Base-by-base conservation (phyloP, 35 echinoderm and acorn worm genomes). In the Ophioderma brevispina region DNA sequence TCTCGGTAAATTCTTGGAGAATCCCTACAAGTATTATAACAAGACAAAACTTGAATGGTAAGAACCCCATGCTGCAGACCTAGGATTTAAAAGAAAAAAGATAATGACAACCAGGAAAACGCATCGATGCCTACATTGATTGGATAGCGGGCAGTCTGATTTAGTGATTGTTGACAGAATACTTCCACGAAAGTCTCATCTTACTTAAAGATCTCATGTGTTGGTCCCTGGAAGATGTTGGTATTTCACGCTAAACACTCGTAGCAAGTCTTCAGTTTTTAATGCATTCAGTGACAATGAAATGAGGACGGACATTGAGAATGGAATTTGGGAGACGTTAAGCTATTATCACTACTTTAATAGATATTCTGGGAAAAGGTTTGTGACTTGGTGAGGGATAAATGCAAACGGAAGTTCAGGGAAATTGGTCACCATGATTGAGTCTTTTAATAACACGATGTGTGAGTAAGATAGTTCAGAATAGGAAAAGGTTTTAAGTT, bases 201-300 rank as follows among this genome's bases (percentile, higher is more conserved):
- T 63, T 99, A 23, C 75, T 99, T 0, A 78, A 88, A 21, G 93
- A 99, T 28, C 37, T 95, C 50, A 39, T 99, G 87, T 99, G 97
- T 84, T 99, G 93, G n/a, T n/a, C n/a, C 31, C 87, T 91, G 28
- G 97, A 99, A 39, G 97, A 99, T 78, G 93, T 99, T 36, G 79
- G 85, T 37, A 90, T 95, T n/a, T n/a, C 31, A 76, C 85, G 1
- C 85, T 92, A 34, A 89, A 90, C 28, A 90, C n/a, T 84, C 19
- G 78, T 93, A 56, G 82, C 77, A 21, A 92, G 92, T 55, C 37
- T 40, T 0, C 80, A 35, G 8, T 76, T 87, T 70, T 8, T 46
- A 90, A 17, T 5, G 31, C 0, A 39, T 99, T 1, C n/a, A n/a
- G n/a, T n/a, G n/a, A 56, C 84, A 0, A 36, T 8, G 36, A 77